Percentiles rank a stretch among this genome's conserved stretches.
Conservation (phyloP, 2,113 vertebrate species). For the Tragelaphus buxtoni region DNA sequence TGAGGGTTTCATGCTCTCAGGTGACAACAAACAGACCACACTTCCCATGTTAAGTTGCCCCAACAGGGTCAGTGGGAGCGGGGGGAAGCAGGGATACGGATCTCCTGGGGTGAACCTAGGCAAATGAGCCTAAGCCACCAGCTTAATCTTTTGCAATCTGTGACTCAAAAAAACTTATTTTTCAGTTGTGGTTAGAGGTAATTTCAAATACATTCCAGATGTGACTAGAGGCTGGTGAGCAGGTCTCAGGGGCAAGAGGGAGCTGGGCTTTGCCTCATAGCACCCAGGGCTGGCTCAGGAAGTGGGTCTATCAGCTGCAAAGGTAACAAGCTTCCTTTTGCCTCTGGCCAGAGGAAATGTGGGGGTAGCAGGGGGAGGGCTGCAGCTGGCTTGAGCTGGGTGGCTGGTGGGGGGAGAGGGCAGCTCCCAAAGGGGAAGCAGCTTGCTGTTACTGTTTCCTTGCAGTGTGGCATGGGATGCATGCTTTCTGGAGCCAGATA, state of each 20-base stretch:
- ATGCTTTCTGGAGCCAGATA: neutral
- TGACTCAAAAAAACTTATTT: conserved; percentile 67
- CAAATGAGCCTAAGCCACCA: neutral
- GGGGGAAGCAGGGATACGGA: neutral
- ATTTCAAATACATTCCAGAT: conserved; percentile 76
- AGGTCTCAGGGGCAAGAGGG: conserved; percentile 52
- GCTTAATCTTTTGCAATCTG: conserved; percentile 46
- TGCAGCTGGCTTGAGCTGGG: neutral
- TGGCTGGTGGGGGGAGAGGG: neutral
- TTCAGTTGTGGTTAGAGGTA: conserved; percentile 65
- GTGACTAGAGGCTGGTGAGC: conserved; percentile 31
- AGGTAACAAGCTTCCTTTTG: conserved; percentile 70
- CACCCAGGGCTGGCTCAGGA: conserved; percentile 77
- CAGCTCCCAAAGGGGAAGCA: neutral
- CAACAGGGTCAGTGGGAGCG: neutral
- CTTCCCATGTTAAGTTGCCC: neutral
- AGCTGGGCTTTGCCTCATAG: conserved; percentile 58
- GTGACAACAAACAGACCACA: neutral
- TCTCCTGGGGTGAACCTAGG: neutral
- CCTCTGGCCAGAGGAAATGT: conserved; percentile 73
- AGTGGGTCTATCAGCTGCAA: conserved; percentile 61
- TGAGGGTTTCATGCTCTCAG: neutral
- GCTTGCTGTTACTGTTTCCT: neutral
- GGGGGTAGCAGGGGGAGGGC: neutral
- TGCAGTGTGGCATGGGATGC: neutral